phyloP scores from a whole-genome alignment of 92 coral and sea anemone genomes.

The Porites cylindrica region DNA sequence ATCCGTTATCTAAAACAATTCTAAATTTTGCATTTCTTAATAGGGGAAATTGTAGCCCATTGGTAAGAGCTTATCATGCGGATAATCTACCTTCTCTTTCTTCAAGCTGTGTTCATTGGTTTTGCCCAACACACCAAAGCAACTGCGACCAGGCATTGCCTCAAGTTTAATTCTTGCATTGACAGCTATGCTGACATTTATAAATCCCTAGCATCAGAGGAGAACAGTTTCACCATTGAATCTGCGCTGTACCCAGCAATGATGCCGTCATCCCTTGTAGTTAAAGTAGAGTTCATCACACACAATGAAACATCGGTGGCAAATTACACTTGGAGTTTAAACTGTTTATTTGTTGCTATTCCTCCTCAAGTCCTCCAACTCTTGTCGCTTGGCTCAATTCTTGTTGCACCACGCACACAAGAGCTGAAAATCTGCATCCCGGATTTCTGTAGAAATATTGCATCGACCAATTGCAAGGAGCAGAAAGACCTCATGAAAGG shows the following conservation, averaged over 20 bases:
- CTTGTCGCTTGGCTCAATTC: neutral
- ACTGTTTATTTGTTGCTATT: neutral
- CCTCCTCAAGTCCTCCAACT: neutral
- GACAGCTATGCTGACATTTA: slow-evolving; percentile 1
- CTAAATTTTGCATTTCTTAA: too few relatives aligned
- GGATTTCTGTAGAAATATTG: neutral
- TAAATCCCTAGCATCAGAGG: neutral
- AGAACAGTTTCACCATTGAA: slow-evolving; percentile 16
- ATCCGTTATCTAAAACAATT: too few relatives aligned
- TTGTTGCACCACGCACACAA: neutral
- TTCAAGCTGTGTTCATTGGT: neutral
- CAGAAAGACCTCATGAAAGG: neutral
- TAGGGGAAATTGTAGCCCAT: too few relatives aligned
- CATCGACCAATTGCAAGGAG: neutral
- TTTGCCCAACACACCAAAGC: neutral
- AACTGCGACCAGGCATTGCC: neutral
- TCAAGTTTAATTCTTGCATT: neutral
- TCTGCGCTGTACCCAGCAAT: slow-evolving; percentile 1
- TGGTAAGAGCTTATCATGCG: too few relatives aligned
- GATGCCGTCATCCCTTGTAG: neutral
- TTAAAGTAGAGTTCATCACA: neutral
- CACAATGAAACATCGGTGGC: neutral
- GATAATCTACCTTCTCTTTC: too few relatives aligned
- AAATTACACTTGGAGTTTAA: slow-evolving; percentile 5
- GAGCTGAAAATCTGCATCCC: neutral